These are phyloP conservation scores for Bombylius major DNA, from an alignment of 2,888 invertebrate species.

Conservation along the genomic window DNA sequence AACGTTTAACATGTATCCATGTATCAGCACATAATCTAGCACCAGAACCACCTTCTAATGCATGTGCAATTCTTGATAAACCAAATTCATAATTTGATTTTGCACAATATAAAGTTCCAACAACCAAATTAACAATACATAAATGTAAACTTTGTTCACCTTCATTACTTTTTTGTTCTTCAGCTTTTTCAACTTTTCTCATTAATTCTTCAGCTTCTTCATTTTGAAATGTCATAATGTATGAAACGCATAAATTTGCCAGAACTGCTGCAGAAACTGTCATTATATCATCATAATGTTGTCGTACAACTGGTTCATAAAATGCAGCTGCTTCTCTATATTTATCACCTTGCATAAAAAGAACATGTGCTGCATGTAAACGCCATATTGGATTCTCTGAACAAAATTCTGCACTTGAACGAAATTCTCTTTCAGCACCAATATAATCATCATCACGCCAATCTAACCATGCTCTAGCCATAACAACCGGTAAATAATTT, in stretches of 20 bases:
- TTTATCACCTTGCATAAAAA: conserved; percentile 98
- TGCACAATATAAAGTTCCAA: conserved; percentile 95
- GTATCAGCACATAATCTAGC: conserved; percentile 90
- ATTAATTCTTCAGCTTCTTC: conserved; percentile 98
- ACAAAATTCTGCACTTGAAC: conserved; percentile 95
- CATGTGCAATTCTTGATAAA: conserved; percentile 92
- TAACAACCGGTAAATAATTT: conserved; percentile 92
- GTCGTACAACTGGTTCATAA: conserved; percentile 94
- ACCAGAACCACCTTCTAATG: conserved; percentile 45
- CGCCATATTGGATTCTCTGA: conserved; percentile 96
- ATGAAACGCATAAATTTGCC: conserved; percentile 96
- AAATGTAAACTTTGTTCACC: conserved; percentile 84
- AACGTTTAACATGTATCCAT: conserved; percentile 95
- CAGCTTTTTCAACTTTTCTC: conserved; percentile 97
- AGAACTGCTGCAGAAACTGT: conserved; percentile 94
- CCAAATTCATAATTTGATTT: conserved; percentile 99
- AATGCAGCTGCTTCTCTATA: conserved; percentile 96
- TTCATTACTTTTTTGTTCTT: conserved; percentile 82
- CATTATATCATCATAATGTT: conserved; percentile 85
- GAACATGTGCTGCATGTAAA: conserved; percentile 93
- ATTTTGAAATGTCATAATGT: conserved; percentile 98
- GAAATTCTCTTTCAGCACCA: conserved; percentile 93
- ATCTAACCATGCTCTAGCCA: conserved; percentile 98
- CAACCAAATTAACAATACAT: conserved; percentile 97
- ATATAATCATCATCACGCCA: conserved; percentile 95